Evolutionary conservation across 2,888 invertebrate genomes (phyloP).

Genomic region (Temnothorax ravouxi): DNA sequence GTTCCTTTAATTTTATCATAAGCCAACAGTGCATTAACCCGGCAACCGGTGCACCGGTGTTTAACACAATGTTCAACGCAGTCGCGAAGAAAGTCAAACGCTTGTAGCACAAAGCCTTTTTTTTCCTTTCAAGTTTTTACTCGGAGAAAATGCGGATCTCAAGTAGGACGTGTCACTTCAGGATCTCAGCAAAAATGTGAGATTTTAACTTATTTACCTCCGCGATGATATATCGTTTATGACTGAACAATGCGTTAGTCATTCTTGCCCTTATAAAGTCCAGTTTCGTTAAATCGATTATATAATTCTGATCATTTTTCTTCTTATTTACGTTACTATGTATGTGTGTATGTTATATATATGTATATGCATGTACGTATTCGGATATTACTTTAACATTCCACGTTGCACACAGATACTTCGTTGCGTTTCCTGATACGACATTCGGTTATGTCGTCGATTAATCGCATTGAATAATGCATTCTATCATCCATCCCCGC

Average conservation of each 20-base stretch:
- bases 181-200: background rate
- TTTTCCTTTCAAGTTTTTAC: conserved; percentile 28
- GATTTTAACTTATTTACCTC: background rate
- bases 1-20: conserved; percentile 36
- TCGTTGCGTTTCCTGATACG: background rate
- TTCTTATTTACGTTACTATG: background rate
- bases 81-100: conserved; percentile 47
- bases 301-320: background rate
- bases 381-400: background rate
- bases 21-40: conserved; percentile 53
- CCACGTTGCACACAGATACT: background rate
- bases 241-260: background rate
- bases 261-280: background rate
- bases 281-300: conserved; percentile 5
- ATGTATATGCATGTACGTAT: too few species aligned
- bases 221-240: background rate
- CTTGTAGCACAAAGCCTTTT: conserved; percentile 7
- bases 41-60: conserved; percentile 19
- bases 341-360: too few species aligned
- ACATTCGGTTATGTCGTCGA: conserved; percentile 5
- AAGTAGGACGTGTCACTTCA: conserved; percentile 32
- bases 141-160: conserved; percentile 42
- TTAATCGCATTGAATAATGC: conserved; percentile 49
- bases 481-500: conserved; percentile 10
- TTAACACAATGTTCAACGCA: conserved; percentile 37